Base-by-base conservation (phyloP, 2,888 invertebrate species). In the Cremastobaeus sp. region DNA sequence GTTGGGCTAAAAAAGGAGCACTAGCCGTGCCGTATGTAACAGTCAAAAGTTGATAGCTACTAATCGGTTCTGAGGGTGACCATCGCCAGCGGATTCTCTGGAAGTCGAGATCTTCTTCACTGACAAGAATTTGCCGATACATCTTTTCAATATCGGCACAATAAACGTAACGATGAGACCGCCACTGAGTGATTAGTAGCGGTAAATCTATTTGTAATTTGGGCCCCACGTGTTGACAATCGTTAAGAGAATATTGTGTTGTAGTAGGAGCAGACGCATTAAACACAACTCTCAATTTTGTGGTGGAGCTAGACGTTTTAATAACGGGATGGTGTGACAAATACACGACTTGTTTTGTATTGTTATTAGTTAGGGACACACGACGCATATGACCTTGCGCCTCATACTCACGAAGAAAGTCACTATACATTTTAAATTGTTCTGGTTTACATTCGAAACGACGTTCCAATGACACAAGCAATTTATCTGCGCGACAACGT, bases 1-100 rank as follows among this genome's bases (percentile, higher is more conserved):
- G 21, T 15, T 37, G 25, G 1, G 54, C 54, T 4, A 39, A n/a
- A 11, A 9, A 41, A 8, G 43, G 30, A 1, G 30, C 54, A 3
- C 17, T 28, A 1, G 37, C 15, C 5, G n/a, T 37, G 8, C 52
- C 52, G 9, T 12, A 52, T 4, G 52, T 52, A 2, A 37, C 52
- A 3, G 37, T 52, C 1, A 21, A 18, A 1, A 52, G 15, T 14
- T n/a, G 21, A 37, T 37, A 52, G 1, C 18, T 18, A 3, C n/a
- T 1, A 1, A 52, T 25, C 12, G 35, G 15, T 2, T 15, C 25
- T 4, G 6, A 1, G 1, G 48, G 48, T 3, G 8, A 14, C 28
- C 30, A 21, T 5, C 39, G 54, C 54, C 50, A 50, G 1, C 34
- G 50, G n/a, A 50, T 34, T 14, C 50, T 20, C 17, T 50, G 50